These are phyloP conservation scores for Henricia sp. DNA, from an alignment of 53 echinoderm and acorn worm species.

Conservation along the genomic window DNA sequence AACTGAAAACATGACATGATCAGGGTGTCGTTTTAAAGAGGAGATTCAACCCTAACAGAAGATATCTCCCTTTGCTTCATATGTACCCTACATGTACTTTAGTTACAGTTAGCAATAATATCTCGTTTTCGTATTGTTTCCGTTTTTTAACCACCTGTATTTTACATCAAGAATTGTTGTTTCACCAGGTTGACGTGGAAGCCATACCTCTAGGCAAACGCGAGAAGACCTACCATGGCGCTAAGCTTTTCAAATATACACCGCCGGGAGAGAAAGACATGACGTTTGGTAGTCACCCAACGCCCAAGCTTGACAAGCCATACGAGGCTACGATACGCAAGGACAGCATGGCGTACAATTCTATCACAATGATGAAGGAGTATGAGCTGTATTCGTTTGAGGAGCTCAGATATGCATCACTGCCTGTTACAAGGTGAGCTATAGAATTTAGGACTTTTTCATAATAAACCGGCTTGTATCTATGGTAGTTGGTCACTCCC, in stretches of 20 bases:
- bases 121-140: too few relatives aligned
- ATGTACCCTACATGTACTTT: too few relatives aligned
- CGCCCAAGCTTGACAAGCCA: slow-evolving; percentile 76
- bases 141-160: too few relatives aligned
- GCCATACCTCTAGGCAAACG: slow-evolving; percentile 88
- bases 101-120: too few relatives aligned
- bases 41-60: too few relatives aligned
- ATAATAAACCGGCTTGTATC: too few relatives aligned
- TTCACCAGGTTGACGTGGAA: slow-evolving; percentile 84
- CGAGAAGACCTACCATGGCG: slow-evolving; percentile 70
- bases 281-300: slow-evolving; percentile 88
- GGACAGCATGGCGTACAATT: slow-evolving; percentile 84
- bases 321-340: slow-evolving; percentile 85
- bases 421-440: slow-evolving; percentile 84
- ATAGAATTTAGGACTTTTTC: too few relatives aligned
- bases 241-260: slow-evolving; percentile 69
- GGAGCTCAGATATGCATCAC: slow-evolving; percentile 87
- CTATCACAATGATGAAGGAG: slow-evolving; percentile 98
- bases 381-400: slow-evolving; percentile 98
- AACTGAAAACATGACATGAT: too few relatives aligned
- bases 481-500: too few relatives aligned
- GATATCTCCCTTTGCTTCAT: too few relatives aligned
- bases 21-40: too few relatives aligned
- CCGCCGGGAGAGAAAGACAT: slow-evolving; percentile 77
- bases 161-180: background rate